Percentiles rank a stretch among this genome's conserved stretches.
Evolutionary conservation across 53 echinoderm and acorn worm genomes (phyloP).

Genomic region (Echinarachnius parma): DNA sequence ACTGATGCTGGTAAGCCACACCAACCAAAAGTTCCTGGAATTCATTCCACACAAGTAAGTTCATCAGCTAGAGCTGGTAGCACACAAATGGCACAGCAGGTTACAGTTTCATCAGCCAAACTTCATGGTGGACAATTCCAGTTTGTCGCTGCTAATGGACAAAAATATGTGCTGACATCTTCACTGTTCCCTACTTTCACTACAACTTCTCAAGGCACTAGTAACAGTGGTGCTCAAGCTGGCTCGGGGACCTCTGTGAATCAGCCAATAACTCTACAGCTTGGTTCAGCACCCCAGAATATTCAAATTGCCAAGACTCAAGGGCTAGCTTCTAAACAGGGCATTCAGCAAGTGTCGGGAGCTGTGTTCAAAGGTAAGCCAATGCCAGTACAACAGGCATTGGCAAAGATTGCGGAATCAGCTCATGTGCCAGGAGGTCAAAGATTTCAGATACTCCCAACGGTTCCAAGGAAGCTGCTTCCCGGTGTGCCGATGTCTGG

Average conservation of each 20-base stretch:
- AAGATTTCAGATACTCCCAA: conserved; percentile 35
- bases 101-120: conserved; percentile 44
- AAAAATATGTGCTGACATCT: conserved; percentile 39
- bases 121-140: conserved; percentile 37
- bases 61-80: conserved; percentile 9
- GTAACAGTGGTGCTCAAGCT: conserved; percentile 2
- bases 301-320: conserved; percentile 11
- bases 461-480: conserved; percentile 17
- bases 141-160: conserved; percentile 45
- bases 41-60: no score
- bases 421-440: conserved; percentile 24
- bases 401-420: conserved; percentile 33
- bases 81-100: conserved; percentile 10
- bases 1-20: conserved; percentile 4
- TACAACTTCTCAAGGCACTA: conserved; percentile 28
- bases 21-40: conserved; percentile 11
- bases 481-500: conserved; percentile 24
- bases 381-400: conserved; percentile 33
- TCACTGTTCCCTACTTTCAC: conserved; percentile 40
- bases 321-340: conserved; percentile 23
- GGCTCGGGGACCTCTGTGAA: conserved; percentile 6
- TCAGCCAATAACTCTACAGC: conserved; percentile 41
- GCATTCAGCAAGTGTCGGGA: conserved; percentile 22
- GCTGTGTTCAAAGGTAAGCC: conserved; percentile 16
- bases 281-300: conserved; percentile 3